These are phyloP conservation scores for Azorinus chamasolen DNA, from an alignment of 2,888 invertebrate genomes.

Conservation along the genomic window DNA sequence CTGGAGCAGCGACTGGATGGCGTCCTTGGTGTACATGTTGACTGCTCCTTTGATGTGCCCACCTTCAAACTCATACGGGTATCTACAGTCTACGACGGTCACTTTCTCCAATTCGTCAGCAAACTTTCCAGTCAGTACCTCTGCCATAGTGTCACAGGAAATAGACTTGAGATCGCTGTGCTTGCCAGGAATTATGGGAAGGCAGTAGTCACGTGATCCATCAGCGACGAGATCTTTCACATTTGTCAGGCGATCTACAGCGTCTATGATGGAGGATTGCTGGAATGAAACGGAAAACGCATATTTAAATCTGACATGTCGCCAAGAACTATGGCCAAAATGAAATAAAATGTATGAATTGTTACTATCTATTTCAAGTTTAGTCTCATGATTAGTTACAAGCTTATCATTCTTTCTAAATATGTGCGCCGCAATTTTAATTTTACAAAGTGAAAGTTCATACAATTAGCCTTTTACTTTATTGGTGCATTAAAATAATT, in stretches of 20 bases:
- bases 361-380: too few species aligned
- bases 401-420: too few species aligned
- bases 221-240: constrained; percentile 47
- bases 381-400: too few species aligned
- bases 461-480: too few species aligned
- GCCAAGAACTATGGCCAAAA: too few species aligned
- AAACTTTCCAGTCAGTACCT: constrained; percentile 39
- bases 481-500: too few species aligned
- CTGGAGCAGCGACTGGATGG: constrained; percentile 30
- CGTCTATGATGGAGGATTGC: constrained; percentile 31
- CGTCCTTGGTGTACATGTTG: constrained; percentile 58
- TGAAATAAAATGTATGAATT: too few species aligned
- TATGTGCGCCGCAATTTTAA: too few species aligned
- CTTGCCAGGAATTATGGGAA: constrained; percentile 76
- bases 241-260: constrained; percentile 44
- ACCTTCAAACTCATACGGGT: constrained; percentile 53
- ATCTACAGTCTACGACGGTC: constrained; percentile 56
- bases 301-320: too few species aligned
- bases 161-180: constrained; percentile 81
- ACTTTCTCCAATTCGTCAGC: constrained; percentile 19
- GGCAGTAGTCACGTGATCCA: constrained; percentile 60
- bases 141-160: constrained; percentile 67
- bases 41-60: constrained; percentile 51
- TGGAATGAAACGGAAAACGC: background rate
- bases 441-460: too few species aligned